phyloP scores from a whole-genome alignment of 1,140 invertebrate species.

The Zaprionus gabonicus region DNA sequence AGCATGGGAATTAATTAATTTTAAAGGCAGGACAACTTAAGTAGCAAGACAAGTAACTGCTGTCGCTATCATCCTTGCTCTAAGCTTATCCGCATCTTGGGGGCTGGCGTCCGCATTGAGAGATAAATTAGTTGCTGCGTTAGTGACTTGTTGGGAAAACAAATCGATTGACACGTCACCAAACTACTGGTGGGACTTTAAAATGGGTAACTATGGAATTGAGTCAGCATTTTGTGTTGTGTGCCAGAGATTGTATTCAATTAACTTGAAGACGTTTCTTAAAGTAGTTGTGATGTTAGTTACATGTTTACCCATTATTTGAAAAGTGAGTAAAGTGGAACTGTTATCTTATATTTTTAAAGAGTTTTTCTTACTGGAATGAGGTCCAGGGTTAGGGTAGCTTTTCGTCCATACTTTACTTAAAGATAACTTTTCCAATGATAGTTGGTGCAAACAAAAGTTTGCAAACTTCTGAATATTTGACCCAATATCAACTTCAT shows the following conservation, averaged over 20 bases:
- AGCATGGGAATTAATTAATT: conserved; percentile 62
- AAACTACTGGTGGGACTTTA: neutral
- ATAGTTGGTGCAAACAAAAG: neutral
- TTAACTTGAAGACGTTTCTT: conserved; percentile 25
- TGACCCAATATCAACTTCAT: conserved; percentile 16
- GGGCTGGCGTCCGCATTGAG: conserved; percentile 18
- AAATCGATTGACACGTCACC: neutral
- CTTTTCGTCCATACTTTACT: neutral
- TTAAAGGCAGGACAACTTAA: conserved; percentile 51
- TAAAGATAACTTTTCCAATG: neutral
- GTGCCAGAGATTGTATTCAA: conserved; percentile 34
- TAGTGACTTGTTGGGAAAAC: neutral
- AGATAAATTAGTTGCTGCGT: conserved; percentile 38
- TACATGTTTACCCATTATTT: neutral
- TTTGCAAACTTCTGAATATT: conserved; percentile 9
- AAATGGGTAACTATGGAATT: conserved; percentile 14
- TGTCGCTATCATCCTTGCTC: conserved; percentile 38
- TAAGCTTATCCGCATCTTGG: neutral
- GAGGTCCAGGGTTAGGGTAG: neutral
- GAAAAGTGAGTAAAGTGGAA: neutral
- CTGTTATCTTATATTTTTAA: neutral
- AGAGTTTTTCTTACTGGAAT: neutral
- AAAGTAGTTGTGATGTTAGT: conserved; percentile 23
- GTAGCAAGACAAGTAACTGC: conserved; percentile 25
- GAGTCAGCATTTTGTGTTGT: conserved; percentile 9